Evolutionary conservation across 64 coral and sea anemone species (phyloP).

Genomic region (Montipora sp.): DNA sequence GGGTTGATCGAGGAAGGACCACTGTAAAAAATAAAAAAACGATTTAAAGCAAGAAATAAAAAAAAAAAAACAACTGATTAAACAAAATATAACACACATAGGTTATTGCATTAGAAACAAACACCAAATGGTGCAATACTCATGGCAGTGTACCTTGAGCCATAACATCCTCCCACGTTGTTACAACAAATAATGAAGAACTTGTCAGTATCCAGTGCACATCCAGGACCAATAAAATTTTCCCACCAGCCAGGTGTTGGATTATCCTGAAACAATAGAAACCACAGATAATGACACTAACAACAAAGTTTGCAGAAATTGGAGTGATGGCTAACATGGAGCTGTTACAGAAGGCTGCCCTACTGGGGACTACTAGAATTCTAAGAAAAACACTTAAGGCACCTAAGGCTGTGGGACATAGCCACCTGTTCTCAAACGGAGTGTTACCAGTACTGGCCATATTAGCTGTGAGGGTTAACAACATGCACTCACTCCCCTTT

Average conservation of each 20-base stretch:
- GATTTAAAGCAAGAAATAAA: background rate
- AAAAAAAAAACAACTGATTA: background rate
- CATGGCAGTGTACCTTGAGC: conserved; percentile 62
- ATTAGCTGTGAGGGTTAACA: no score
- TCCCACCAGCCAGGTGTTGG: conserved; percentile 94
- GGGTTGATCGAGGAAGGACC: conserved; percentile 90
- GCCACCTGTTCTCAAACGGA: no score
- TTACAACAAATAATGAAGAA: conserved; percentile 82
- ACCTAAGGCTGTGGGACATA: no score
- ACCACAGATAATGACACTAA: background rate
- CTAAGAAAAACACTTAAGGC: no score
- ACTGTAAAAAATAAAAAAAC: conserved; percentile 46
- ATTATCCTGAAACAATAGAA: conserved; percentile 61
- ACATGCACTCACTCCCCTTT: no score
- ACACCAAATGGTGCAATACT: background rate
- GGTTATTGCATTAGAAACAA: background rate
- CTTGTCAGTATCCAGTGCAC: conserved; percentile 89
- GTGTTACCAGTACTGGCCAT: no score
- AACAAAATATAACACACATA: no score
- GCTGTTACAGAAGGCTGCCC: no score
- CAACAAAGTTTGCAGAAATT: no score
- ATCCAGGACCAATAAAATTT: conserved; percentile 86
- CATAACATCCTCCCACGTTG: conserved; percentile 85
- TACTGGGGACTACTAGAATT: no score
- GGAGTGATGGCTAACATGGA: no score